Evolutionary conservation across 2,888 invertebrate species (phyloP).

Genomic region (Pterostichus niger): DNA sequence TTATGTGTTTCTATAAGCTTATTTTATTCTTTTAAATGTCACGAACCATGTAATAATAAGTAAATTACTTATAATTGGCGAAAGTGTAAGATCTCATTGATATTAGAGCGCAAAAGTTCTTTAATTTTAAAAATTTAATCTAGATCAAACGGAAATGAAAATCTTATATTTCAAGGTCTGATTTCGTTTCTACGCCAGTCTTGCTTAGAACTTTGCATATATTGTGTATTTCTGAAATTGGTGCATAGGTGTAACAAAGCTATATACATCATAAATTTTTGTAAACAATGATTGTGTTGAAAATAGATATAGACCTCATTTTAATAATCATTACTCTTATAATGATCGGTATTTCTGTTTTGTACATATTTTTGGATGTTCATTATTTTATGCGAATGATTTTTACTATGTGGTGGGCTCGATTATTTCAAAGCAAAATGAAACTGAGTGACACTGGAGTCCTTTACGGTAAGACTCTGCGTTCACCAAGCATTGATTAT

Average conservation of each 20-base stretch:
- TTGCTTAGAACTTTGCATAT: not conserved
- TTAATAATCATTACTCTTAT: conserved; percentile 71
- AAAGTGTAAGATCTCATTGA: conserved; percentile 1
- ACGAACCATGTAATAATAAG: conserved; percentile 10
- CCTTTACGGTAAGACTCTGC: conserved; percentile 83
- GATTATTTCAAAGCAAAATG: conserved; percentile 84
- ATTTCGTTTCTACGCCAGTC: conserved; percentile 17
- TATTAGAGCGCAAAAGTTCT: conserved; percentile 14
- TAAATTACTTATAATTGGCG: not conserved
- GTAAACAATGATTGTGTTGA: conserved; percentile 68
- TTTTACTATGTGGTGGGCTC: conserved; percentile 85
- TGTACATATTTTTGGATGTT: conserved; percentile 88
- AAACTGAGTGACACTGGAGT: conserved; percentile 85
- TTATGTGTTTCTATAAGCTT: not conserved
- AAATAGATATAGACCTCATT: conserved; percentile 69
- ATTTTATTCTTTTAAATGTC: not conserved
- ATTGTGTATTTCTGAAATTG: conserved; percentile 14
- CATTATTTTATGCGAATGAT: conserved; percentile 88
- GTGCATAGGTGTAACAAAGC: conserved; percentile 15
- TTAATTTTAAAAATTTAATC: conserved; percentile 19
- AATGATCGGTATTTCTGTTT: conserved; percentile 76
- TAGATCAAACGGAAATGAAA: conserved; percentile 38
- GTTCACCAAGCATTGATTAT: not conserved
- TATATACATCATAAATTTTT: not conserved
- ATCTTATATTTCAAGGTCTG: conserved; percentile 12